Percentiles rank a stretch among this genome's conserved stretches.
Evolutionary conservation across 2,113 vertebrate genomes (phyloP).

Genomic region (Collichthys lucidus): DNA sequence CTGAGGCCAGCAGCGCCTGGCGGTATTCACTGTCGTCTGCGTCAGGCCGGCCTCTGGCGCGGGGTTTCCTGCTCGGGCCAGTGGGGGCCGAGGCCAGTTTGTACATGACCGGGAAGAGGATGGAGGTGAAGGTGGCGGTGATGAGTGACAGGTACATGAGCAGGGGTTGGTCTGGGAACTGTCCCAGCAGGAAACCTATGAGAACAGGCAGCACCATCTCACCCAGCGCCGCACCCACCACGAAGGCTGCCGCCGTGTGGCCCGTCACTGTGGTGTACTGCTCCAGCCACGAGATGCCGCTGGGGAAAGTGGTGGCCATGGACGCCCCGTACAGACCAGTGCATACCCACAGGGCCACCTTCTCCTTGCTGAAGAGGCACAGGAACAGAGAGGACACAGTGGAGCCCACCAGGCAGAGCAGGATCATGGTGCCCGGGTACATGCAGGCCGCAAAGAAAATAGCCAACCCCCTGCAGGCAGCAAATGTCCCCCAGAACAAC

Average conservation of each 20-base stretch:
- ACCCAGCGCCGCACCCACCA: conserved; percentile 90
- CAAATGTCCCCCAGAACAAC: conserved; percentile 92
- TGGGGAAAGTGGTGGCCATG: conserved; percentile 93
- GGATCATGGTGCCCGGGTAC: conserved; percentile 89
- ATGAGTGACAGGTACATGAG: conserved; percentile 87
- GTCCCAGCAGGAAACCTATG: conserved; percentile 87
- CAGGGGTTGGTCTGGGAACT: conserved; percentile 80
- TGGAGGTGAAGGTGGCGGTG: conserved; percentile 82
- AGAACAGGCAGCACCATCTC: conserved; percentile 92
- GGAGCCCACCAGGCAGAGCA: conserved; percentile 87
- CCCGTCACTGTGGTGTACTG: conserved; percentile 91
- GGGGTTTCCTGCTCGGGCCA: conserved; percentile 29
- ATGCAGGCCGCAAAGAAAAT: conserved; percentile 89
- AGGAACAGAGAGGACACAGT: conserved; percentile 84
- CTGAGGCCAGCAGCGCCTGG: conserved; percentile 85
- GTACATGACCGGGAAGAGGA: conserved; percentile 93
- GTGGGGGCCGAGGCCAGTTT: conserved; percentile 84
- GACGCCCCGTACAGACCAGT: conserved; percentile 89
- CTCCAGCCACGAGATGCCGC: conserved; percentile 94
- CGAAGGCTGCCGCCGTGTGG: conserved; percentile 86
- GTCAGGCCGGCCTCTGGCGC: not conserved
- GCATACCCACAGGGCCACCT: conserved; percentile 85
- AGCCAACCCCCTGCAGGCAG: conserved; percentile 86
- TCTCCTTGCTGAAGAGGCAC: conserved; percentile 82
- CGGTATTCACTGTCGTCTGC: conserved; percentile 83